Percentiles rank a stretch among this genome's conserved stretches.
Conservation (phyloP, 1,140 invertebrate genomes). For the Drosophila teissieri region DNA sequence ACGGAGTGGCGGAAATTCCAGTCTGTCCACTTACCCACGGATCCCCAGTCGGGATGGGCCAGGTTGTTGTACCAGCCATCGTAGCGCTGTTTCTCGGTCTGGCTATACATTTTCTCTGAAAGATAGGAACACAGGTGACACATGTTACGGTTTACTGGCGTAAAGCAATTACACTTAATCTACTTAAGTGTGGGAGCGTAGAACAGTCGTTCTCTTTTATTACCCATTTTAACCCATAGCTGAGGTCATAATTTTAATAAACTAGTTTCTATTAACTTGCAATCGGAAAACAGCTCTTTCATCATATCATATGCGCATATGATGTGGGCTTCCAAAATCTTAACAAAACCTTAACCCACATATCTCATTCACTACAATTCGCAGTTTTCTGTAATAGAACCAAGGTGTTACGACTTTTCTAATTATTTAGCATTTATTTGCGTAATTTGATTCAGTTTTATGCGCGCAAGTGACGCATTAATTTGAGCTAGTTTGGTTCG, state of each 20-base stretch:
- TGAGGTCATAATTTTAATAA: too few relatives aligned
- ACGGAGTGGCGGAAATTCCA: conserved; percentile 44
- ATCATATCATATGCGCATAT: too few relatives aligned
- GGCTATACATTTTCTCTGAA: conserved; percentile 87
- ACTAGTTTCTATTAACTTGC: too few relatives aligned
- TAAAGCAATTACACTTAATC: not conserved
- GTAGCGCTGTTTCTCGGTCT: conserved; percentile 96
- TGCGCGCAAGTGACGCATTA: conserved; percentile 69
- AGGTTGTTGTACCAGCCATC: conserved; percentile 99
- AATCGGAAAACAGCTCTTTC: too few relatives aligned
- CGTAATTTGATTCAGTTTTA: conserved; percentile 26
- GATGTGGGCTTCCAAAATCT: not conserved
- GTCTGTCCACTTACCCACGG: conserved; percentile 91
- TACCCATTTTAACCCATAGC: too few relatives aligned
- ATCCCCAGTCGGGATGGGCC: conserved; percentile 97
- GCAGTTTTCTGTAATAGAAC: not conserved
- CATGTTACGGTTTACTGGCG: not conserved
- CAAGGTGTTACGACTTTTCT: conserved; percentile 24
- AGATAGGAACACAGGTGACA: conserved; percentile 52
- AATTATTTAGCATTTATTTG: conserved; percentile 65
- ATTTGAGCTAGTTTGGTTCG: conserved; percentile 55
- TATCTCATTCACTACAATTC: not conserved
- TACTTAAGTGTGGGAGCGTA: not conserved
- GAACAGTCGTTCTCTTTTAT: too few relatives aligned
- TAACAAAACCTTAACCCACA: conserved; percentile 14